These are phyloP conservation scores for Sclerurus mexicanus DNA, from an alignment of 2,113 vertebrate species.

Conservation along the genomic window DNA sequence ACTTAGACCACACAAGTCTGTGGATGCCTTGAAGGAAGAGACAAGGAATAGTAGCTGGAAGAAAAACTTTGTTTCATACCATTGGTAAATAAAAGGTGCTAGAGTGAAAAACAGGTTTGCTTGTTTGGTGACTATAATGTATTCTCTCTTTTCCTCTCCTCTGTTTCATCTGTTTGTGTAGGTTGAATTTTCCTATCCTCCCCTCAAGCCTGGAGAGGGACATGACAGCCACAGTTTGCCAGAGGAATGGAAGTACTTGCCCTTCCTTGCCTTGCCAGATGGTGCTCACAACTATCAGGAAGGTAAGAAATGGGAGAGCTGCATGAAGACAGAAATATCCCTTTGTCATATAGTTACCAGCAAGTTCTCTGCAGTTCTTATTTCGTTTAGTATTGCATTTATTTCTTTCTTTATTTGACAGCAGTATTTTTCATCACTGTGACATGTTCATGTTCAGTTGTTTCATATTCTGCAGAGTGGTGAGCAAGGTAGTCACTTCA, in stretches of 20 bases:
- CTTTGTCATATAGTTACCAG: neutral
- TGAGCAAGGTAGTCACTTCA: neutral
- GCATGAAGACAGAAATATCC: neutral
- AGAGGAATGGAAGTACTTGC: constrained; percentile 95
- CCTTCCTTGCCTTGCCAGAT: constrained; percentile 93
- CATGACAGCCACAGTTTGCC: constrained; percentile 90
- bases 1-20: neutral
- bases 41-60: neutral
- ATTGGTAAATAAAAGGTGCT: neutral
- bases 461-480: neutral
- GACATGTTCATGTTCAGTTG: neutral
- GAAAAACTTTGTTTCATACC: neutral
- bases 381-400: neutral
- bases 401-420: neutral
- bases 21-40: neutral
- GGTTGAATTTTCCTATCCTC: constrained; percentile 97
- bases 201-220: constrained; percentile 84
- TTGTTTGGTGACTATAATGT: neutral
- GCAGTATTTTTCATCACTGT: neutral
- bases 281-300: constrained; percentile 98
- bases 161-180: constrained; percentile 58
- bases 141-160: neutral
- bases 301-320: constrained; percentile 70
- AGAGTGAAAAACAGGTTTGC: neutral
- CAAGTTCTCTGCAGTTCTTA: neutral